Conservation (phyloP, 1,140 invertebrate species). For the Steinernema khuongi region DNA sequence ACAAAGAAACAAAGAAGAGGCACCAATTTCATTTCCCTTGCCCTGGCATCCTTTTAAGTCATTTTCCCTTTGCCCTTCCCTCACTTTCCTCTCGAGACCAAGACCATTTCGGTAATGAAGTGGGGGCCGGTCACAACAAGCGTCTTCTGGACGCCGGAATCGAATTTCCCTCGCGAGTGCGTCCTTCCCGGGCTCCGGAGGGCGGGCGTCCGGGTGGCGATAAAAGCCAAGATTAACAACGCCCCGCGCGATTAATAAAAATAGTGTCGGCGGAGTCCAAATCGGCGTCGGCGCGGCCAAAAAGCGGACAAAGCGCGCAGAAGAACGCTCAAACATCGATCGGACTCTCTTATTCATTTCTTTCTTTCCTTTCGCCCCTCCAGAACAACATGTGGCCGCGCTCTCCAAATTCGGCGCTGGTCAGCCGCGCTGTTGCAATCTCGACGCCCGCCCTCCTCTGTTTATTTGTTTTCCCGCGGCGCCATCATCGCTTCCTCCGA, state of each 20-base stretch:
- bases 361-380: slow-evolving; percentile 8
- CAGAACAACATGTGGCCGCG: slow-evolving; percentile 14
- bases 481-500: not conserved
- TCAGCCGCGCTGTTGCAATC: not conserved
- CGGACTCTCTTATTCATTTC: slow-evolving; percentile 13
- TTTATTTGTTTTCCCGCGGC: slow-evolving; percentile 6
- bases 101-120: not conserved
- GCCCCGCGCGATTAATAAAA: slow-evolving; percentile 5
- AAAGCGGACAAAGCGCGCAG: not conserved
- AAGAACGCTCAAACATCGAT: slow-evolving; percentile 1
- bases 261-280: not conserved
- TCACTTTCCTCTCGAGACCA: not conserved
- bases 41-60: too few relatives aligned
- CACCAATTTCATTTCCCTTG: too few relatives aligned
- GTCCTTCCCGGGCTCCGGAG: not conserved
- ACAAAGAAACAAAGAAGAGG: too few relatives aligned
- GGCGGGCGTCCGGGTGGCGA: not conserved
- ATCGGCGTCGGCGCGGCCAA: not conserved
- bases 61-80: too few relatives aligned
- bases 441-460: not conserved
- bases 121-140: not conserved
- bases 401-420: not conserved
- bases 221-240: slow-evolving; percentile 16
- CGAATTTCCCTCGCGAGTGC: not conserved
- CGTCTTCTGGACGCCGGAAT: not conserved